These are phyloP conservation scores for Aphrophora alni DNA, from an alignment of 2,888 invertebrate species.

Conservation along the genomic window DNA sequence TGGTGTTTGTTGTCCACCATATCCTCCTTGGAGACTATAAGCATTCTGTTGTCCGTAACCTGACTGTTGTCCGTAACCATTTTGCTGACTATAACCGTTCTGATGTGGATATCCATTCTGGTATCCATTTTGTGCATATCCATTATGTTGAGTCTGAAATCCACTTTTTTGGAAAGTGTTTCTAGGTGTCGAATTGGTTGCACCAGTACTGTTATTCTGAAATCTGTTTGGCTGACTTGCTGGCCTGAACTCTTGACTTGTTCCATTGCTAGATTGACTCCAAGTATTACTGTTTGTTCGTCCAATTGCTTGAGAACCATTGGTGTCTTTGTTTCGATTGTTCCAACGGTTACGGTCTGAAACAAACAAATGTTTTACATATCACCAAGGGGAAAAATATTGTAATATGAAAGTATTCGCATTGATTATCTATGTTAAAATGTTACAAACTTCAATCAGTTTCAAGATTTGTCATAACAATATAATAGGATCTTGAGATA, in stretches of 20 bases:
- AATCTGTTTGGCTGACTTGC: slow-evolving; percentile 27
- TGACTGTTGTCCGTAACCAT: slow-evolving; percentile 32
- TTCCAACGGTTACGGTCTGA: slow-evolving; percentile 58
- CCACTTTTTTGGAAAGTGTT: slow-evolving; percentile 55
- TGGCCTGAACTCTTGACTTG: slow-evolving; percentile 53
- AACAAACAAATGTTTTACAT: not conserved
- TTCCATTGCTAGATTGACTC: slow-evolving; percentile 58
- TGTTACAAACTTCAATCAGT: no score
- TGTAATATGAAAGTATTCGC: no score
- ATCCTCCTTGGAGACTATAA: slow-evolving; percentile 36
- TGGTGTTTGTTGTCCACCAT: slow-evolving; percentile 32
- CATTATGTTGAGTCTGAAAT: slow-evolving; percentile 55
- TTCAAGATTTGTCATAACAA: no score
- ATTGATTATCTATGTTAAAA: no score
- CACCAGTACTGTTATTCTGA: slow-evolving; percentile 3
- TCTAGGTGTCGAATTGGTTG: slow-evolving; percentile 11
- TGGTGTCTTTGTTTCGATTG: slow-evolving; percentile 53
- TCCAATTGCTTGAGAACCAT: slow-evolving; percentile 51
- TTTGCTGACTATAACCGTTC: slow-evolving; percentile 28
- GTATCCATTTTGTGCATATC: slow-evolving; percentile 26
- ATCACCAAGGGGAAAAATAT: no score
- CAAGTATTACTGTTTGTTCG: slow-evolving; percentile 41
- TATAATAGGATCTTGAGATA: not conserved
- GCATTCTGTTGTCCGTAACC: slow-evolving; percentile 41
- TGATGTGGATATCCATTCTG: slow-evolving; percentile 18